These are phyloP conservation scores for Melanotaenia nigrans DNA, from an alignment of 2,797 vertebrate genomes.

Conservation along the genomic window DNA sequence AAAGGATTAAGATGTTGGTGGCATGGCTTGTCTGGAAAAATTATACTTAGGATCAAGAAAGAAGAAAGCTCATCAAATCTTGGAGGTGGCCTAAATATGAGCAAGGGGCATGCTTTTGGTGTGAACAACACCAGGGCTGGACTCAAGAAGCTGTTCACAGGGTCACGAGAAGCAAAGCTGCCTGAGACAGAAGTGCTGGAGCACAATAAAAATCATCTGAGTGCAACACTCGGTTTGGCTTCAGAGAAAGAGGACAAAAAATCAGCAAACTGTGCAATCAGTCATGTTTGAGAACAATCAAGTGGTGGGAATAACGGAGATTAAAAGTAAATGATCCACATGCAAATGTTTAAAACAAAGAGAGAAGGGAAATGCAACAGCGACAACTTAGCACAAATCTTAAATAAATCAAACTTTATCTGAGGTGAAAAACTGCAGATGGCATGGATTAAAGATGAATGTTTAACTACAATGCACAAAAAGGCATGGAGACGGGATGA, in stretches of 20 bases:
- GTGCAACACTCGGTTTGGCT: no score
- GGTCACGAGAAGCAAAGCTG: slow-evolving; percentile 2
- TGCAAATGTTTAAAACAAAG: slow-evolving; percentile 15
- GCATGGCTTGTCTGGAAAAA: slow-evolving; percentile 76
- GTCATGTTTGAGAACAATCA: background rate
- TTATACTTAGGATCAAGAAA: slow-evolving; percentile 56
- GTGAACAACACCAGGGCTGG: background rate
- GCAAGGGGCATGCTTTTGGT: background rate
- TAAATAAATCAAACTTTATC: background rate
- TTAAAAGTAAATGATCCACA: slow-evolving; percentile 9
- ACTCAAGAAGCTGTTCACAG: slow-evolving; percentile 17
- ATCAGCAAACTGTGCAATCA: background rate
- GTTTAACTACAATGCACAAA: no score
- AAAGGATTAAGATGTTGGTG: slow-evolving; percentile 70
- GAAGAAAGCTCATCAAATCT: slow-evolving; percentile 49
- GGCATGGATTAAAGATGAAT: no score
- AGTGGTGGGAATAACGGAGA: slow-evolving; percentile 3
- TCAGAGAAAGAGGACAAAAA: background rate
- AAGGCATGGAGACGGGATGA: no score
- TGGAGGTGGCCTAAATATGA: slow-evolving; percentile 65
- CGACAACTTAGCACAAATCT: background rate
- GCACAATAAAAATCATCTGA: no score
- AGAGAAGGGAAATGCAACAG: background rate
- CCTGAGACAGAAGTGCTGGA: no score
- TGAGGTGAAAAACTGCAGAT: background rate